Percentiles rank a stretch among this genome's conserved stretches.
Conservation (phyloP, 2,113 vertebrate genomes). For the Lepus americanus region DNA sequence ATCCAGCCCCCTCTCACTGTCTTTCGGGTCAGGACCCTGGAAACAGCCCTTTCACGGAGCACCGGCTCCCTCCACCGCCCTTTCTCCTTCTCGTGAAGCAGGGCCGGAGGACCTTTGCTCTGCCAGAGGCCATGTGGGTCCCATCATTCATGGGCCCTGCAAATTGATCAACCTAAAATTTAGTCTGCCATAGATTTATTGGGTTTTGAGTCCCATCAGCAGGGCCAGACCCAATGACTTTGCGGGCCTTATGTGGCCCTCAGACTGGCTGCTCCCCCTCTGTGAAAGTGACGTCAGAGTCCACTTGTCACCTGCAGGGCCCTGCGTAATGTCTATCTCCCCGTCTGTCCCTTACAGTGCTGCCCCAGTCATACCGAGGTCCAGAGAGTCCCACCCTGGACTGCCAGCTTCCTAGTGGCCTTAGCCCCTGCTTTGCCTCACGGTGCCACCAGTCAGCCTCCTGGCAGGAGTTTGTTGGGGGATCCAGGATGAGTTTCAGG, state of each 20-base stretch:
- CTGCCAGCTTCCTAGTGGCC: not conserved
- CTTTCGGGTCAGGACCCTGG: not conserved
- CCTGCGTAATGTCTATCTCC: not conserved
- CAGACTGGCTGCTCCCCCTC: too few relatives aligned
- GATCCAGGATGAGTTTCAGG: not conserved
- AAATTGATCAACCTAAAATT: too few relatives aligned
- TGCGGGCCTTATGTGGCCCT: too few relatives aligned
- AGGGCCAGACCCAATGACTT: too few relatives aligned
- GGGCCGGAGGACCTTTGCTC: too few relatives aligned
- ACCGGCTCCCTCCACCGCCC: not conserved
- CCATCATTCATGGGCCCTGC: too few relatives aligned
- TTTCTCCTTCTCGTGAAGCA: not conserved
- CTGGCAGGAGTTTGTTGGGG: not conserved
- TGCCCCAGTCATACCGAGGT: not conserved
- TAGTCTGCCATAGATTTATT: too few relatives aligned
- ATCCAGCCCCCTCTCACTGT: not conserved
- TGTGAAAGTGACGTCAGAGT: too few relatives aligned
- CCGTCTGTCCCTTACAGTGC: not conserved
- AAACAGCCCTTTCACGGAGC: not conserved
- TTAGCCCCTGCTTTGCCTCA: too few relatives aligned
- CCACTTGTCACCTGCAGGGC: not conserved
- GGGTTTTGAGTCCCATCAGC: too few relatives aligned
- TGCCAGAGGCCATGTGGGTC: too few relatives aligned
- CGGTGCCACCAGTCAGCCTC: not conserved
- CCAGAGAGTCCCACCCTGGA: not conserved